Percentiles rank a stretch among this genome's conserved stretches.
Evolutionary conservation across 2,888 invertebrate species (phyloP).

Genomic region (Chironomus tentans): DNA sequence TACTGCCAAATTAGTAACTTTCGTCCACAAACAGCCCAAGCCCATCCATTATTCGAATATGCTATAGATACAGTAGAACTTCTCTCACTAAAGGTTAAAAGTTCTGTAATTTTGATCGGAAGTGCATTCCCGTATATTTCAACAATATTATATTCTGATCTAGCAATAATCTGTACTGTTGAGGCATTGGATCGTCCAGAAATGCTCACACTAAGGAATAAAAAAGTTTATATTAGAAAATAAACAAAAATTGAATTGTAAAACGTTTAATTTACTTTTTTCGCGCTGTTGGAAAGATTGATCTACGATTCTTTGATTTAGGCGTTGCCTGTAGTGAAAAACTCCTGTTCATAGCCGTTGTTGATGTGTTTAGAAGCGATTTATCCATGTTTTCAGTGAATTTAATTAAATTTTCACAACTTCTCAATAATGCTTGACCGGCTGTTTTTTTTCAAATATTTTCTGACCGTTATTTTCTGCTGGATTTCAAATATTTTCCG

Average conservation of each 20-base stretch:
- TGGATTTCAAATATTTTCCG: too few species aligned
- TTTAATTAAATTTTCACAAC: too few species aligned
- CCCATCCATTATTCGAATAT: conserved; percentile 47
- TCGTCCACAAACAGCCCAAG: conserved; percentile 70
- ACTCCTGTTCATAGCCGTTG: neutral
- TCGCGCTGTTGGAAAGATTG: neutral
- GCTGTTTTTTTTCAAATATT: too few species aligned
- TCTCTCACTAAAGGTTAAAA: conserved; percentile 67
- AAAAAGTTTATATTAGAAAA: neutral
- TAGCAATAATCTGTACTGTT: conserved; percentile 60
- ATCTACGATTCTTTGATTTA: conserved; percentile 10
- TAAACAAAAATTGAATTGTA: neutral
- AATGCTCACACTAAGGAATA: conserved; percentile 37
- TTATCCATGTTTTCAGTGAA: neutral
- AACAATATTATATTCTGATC: conserved; percentile 61
- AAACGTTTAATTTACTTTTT: neutral
- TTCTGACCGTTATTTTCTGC: too few species aligned
- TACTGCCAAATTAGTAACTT: conserved; percentile 79
- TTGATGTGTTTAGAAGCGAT: neutral
- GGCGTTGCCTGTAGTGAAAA: conserved; percentile 14
- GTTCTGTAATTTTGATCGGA: conserved; percentile 83
- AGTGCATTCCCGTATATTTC: conserved; percentile 73
- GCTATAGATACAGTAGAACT: conserved; percentile 44
- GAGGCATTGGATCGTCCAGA: conserved; percentile 57
- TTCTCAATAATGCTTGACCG: too few species aligned